Base-by-base conservation (phyloP, 30 jellyfish, hydroid and myxozoan species). In the Chironex yamaguchii region DNA sequence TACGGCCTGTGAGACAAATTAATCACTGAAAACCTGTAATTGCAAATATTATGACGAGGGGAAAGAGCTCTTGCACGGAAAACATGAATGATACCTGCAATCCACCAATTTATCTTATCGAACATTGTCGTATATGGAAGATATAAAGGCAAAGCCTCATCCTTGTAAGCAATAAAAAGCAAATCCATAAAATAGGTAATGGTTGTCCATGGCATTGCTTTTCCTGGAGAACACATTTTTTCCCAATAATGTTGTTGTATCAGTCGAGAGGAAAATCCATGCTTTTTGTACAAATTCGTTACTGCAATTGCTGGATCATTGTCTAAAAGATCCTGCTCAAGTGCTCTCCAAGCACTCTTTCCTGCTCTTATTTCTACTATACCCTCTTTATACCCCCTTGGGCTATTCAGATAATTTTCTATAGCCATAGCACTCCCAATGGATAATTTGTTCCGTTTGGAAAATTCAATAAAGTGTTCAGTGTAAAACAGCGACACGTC, bases 291-390 rank as follows among this genome's bases (percentile, higher is more conserved):
- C 24, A 29, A 76, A 63, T 86, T 86, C 6, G 86, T 34, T 2
- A 64, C 80, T 4, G 96, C 85, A 50, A 86, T 58, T 1, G 96
- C 96, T 0, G 96, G 96, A 49, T 90, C 76, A 1, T 86, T 22
- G 0, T 36, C 75, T 2, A 86, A 2, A 0, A 86, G 67, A 30
- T 86, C 90, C 27, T 74, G 90, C 28, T 86, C 96, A 42, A 64
- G 76, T 1, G 17, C 72, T 26, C 96, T 36, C 90, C 90, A 86
- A 20, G 96, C 85, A 28, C 89, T 50, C 48, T 74, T 74, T 2
- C 67, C 76, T 29, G 67, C 52, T 42, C 58, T 42, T 29, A 29
- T 49, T 33, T 74, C 86, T 29, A 2, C 17, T 12, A 86, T 30
- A 6, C 89, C 90, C 31, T 74, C 86, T 66, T 74, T 36, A 24